Percentiles rank a stretch among this genome's conserved stretches.
These are phyloP conservation scores for Fistularia commersonii DNA, from an alignment of 2,797 vertebrate species.

Conservation along the genomic window DNA sequence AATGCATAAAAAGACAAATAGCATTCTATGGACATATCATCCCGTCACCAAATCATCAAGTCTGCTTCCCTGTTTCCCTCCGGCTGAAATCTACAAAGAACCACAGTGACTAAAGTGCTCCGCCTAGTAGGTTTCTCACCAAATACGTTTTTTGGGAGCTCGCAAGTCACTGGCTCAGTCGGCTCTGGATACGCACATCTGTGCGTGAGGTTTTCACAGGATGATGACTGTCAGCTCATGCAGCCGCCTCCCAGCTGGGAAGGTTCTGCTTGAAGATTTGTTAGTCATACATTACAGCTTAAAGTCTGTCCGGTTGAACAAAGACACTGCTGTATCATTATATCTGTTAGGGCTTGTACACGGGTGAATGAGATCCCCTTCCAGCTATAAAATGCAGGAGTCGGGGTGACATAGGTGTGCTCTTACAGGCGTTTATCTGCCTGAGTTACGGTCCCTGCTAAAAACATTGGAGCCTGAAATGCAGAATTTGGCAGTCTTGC, in stretches of 20 bases:
- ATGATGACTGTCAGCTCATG: constrained; percentile 50
- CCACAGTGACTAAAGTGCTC: constrained; percentile 38
- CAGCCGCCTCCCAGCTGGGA: constrained; percentile 58
- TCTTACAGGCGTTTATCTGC: too few species aligned
- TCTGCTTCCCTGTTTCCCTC: constrained; percentile 27
- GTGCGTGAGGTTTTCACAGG: constrained; percentile 43
- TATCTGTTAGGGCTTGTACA: neutral
- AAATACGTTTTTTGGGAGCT: constrained; percentile 24
- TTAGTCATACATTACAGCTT: constrained; percentile 46
- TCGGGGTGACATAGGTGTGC: too few species aligned
- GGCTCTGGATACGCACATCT: constrained; percentile 30
- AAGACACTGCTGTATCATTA: constrained; percentile 18
- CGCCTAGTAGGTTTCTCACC: constrained; percentile 26
- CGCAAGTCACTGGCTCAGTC: constrained; percentile 28
- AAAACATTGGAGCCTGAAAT: constrained; percentile 41
- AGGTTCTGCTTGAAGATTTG: constrained; percentile 30
- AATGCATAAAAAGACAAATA: constrained; percentile 25
- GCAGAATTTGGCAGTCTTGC: constrained; percentile 47
- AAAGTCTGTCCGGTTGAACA: constrained; percentile 19
- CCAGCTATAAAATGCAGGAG: too few species aligned
- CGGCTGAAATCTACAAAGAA: constrained; percentile 25
- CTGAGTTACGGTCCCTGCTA: neutral
- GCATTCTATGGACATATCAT: constrained; percentile 6
- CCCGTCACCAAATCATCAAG: neutral
- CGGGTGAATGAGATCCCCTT: too few species aligned